Evolutionary conservation across 2,113 vertebrate genomes (phyloP).

Genomic region (Aptenodytes forsteri): DNA sequence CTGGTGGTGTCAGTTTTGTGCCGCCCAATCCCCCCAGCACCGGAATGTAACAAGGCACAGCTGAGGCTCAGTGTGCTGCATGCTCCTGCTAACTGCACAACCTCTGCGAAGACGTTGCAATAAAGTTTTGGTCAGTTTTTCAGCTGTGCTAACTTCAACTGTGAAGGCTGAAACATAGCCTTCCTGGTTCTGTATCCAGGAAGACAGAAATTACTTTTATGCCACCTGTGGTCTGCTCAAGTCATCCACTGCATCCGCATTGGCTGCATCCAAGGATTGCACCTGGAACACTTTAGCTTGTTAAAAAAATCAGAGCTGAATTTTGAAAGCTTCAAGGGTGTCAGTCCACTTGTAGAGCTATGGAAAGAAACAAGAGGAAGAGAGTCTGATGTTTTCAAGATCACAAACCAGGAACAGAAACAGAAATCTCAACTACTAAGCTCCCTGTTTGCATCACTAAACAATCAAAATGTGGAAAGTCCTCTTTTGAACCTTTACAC

Average conservation of each 20-base stretch:
- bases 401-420: background rate
- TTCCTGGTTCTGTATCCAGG: background rate
- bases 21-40: background rate
- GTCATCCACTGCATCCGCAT: background rate
- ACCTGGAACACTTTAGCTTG: background rate
- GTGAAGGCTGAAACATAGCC: rapidly evolving
- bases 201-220: background rate
- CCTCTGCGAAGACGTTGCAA: background rate
- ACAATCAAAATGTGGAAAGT: background rate
- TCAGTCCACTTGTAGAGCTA: background rate
- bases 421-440: background rate
- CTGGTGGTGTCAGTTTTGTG: background rate
- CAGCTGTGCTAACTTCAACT: background rate
- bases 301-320: background rate
- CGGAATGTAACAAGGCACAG: background rate
- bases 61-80: background rate
- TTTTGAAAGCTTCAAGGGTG: background rate
- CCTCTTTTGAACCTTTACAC: background rate
- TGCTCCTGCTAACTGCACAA: background rate
- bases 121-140: background rate
- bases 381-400: background rate
- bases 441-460: background rate
- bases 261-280: background rate
- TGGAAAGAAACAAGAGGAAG: background rate
- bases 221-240: background rate